Evolutionary conservation across 2,113 vertebrate genomes (phyloP).

Genomic region (Mustelus asterias): DNA sequence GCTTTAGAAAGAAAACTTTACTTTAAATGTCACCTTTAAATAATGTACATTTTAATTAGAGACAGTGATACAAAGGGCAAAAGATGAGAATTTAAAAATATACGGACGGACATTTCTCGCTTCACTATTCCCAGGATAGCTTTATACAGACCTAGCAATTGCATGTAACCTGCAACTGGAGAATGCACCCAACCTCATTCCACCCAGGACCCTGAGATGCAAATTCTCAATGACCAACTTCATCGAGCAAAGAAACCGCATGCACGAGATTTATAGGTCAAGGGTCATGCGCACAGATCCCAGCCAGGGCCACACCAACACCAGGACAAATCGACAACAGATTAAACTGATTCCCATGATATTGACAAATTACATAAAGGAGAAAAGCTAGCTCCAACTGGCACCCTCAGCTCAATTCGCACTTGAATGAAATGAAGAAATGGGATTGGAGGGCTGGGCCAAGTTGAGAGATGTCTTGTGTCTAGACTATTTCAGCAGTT

Average conservation of each 20-base stretch:
- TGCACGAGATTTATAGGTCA: neutral
- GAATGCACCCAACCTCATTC: neutral
- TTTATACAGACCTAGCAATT: neutral
- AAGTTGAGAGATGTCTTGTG: neutral
- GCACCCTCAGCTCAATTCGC: neutral
- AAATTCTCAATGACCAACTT: neutral
- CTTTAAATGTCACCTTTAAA: conserved; percentile 14
- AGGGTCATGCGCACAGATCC: neutral
- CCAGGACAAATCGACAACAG: neutral
- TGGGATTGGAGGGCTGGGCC: too few relatives aligned
- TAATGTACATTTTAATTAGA: conserved; percentile 27
- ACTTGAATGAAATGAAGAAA: neutral
- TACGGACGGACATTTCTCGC: neutral
- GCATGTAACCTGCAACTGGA: neutral
- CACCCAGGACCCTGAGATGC: neutral
- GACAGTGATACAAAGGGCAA: neutral
- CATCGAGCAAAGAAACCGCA: neutral
- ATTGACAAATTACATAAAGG: neutral
- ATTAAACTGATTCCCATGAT: neutral
- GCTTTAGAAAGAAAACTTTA: neutral
- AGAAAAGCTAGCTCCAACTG: neutral
- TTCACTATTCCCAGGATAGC: neutral
- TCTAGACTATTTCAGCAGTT: conserved; percentile 62
- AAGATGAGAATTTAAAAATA: neutral
- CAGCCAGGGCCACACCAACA: neutral